Evolutionary conservation across 2,113 vertebrate species (phyloP), one percentile per base, ranked within the genome.

Genomic region (Pterophyllum scalare): DNA sequence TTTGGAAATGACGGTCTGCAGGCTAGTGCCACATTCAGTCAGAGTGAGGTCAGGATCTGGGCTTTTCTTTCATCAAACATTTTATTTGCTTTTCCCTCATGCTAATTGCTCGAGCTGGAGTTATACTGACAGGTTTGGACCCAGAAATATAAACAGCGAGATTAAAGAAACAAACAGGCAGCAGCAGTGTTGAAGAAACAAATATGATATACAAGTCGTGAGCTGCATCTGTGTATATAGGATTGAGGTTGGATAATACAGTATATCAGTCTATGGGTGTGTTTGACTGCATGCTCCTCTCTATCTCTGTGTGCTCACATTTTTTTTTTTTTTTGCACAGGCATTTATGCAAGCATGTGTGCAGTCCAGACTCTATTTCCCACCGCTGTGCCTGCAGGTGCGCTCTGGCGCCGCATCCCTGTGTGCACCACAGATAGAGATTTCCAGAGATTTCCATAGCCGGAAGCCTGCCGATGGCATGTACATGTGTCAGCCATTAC

Each of bases 401-500:
- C 54, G 61, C n/a, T 65, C 67, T 75, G 64, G 14, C 80, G 88
- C 74, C 57, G 59, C 89, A 79, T 85, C 84, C 59, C 72, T n/a
- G 70, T 33, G 75, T 82, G 67, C 19, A 78, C 38, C 86, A 80
- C 64, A 70, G 80, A 89, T 85, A 86, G 61, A 91, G 79, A 88
- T 92, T 93, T 93, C 90, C 91, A 86, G 61, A 91, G 79, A 88
- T 92, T 93, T 93, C 90, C 91, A 88, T 91, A 54, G 91, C 91
- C 85, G 33, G 82, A 86, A 90, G 93, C 87, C 82, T 49, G 56
- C 87, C 60, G 88, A 90, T 92, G 93, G 79, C 24, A 7, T 26
- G 15, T 91, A 93, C 95, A 95, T 94, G 90, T 96, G 94, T 95
- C 94, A 93, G 89, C 93, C 87, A 96, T 95, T 95, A 94, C 43